Conservation (phyloP, 2,888 invertebrate genomes). For the Aelia acuminata region DNA sequence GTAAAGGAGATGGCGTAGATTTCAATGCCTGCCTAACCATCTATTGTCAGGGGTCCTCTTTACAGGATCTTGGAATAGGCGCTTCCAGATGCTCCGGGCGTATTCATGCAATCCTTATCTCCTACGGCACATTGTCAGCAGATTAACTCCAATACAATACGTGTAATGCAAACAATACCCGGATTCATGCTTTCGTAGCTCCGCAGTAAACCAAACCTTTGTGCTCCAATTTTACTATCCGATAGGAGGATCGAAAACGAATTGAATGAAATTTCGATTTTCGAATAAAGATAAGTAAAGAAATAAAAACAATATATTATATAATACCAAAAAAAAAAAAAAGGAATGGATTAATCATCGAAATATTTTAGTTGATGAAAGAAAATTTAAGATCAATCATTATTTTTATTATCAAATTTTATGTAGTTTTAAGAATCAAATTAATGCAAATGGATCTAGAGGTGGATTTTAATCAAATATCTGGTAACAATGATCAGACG, state of each 20-base stretch:
- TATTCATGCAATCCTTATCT: neutral
- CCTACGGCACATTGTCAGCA: neutral
- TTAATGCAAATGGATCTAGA: too few relatives aligned
- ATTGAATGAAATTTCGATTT: too few relatives aligned
- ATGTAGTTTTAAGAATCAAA: too few relatives aligned
- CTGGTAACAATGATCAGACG: too few relatives aligned
- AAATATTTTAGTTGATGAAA: too few relatives aligned
- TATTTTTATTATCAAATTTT: too few relatives aligned
- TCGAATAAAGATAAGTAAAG: too few relatives aligned
- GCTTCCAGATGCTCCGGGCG: neutral
- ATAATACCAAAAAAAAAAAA: too few relatives aligned
- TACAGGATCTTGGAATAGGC: neutral
- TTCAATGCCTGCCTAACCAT: neutral
- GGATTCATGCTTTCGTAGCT: neutral
- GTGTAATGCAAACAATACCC: neutral
- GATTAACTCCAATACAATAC: constrained; percentile 8
- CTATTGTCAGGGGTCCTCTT: neutral
- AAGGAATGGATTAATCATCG: too few relatives aligned
- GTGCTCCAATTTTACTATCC: neutral
- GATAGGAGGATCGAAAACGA: neutral
- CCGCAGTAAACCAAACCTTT: neutral
- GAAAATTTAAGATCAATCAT: too few relatives aligned
- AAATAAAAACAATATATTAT: too few relatives aligned
- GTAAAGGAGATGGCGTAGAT: neutral
- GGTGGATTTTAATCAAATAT: too few relatives aligned